Conservation (phyloP, 2,888 invertebrate species). For the Galerucella calmariensis region DNA sequence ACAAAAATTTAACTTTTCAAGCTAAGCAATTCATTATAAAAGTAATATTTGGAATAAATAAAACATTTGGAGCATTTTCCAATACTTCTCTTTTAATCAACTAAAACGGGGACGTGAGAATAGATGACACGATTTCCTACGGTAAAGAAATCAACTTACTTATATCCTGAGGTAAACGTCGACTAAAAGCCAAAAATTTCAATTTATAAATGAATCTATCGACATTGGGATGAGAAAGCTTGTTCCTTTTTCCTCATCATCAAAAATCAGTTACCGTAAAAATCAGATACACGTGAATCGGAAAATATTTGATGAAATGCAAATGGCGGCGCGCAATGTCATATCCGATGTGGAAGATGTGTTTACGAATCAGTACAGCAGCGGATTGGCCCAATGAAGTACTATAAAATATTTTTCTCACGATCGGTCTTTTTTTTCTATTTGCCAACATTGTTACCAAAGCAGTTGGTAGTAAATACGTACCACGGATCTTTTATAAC, state of each 20-base stretch:
- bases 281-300: constrained; percentile 49
- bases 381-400: neutral
- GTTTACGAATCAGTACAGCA: constrained; percentile 38
- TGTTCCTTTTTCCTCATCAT: constrained; percentile 37
- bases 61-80: too few relatives aligned
- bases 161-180: constrained; percentile 2
- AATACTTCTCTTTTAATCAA: too few relatives aligned
- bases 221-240: constrained; percentile 10
- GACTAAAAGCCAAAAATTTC: constrained; percentile 20
- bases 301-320: constrained; percentile 48
- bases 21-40: too few relatives aligned
- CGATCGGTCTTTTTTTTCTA: too few relatives aligned
- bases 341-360: constrained; percentile 47
- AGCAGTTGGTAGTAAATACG: too few relatives aligned
- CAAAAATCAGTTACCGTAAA: constrained; percentile 46
- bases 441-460: too few relatives aligned
- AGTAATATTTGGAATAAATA: too few relatives aligned
- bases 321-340: constrained; percentile 46
- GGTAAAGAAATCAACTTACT: constrained; percentile 6
- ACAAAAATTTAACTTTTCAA: too few relatives aligned
- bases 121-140: constrained; percentile 9
- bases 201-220: constrained; percentile 22
- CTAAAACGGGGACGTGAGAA: constrained; percentile 3
- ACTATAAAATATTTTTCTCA: neutral
- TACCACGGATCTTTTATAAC: too few relatives aligned